Base-by-base conservation (phyloP, 2,113 vertebrate genomes). In the Melanerpes aurifrons region DNA sequence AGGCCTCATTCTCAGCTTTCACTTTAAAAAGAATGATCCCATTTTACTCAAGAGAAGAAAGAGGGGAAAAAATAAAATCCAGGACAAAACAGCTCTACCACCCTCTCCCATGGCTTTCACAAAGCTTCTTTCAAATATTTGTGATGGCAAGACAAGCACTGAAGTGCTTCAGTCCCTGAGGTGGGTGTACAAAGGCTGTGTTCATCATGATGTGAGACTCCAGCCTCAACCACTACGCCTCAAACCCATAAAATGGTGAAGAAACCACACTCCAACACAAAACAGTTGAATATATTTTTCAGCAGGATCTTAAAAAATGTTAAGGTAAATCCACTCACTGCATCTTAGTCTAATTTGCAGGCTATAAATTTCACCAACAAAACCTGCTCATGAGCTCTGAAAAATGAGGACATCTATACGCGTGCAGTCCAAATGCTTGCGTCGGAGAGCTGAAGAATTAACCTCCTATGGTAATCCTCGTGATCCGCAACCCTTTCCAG, bases 141-240 rank as follows among this genome's bases (percentile, higher is more conserved):
- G 3, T 0, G 17, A 32, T 4, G 24, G 15, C 0, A 4, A 57
- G 24, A 40, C 0, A 1, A 0, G 0, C 25, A 47, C 26, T 1
- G 2, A 61, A 57, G 66, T 3, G 3, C 22, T 53, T 21, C 0
- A 11, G 21, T 21, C 32, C 20, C 29, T 0, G 1, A 10, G 43
- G 18, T 24, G 3, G 48, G 24, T 1, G 1, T 11, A 40, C 0
- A 0, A 66, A 22, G 21, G 32, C 54, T 0, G 2, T 1, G 4
- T 10, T 7, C 57, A 25, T 3, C 3, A 0, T 25, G 20, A 7
- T 1, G 0, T 1, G 63, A 1, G 0, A 24, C 59, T 5, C 11
- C 24, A 16, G 24, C 5, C 0, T 7, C n/a, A 31, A 17, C 31
- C 35, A 7, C 1, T 3, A 2, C 1, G 19, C 40, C 35, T 57